Percentiles rank a stretch among this genome's conserved stretches.
These are phyloP conservation scores for Gorsachius goisagi DNA, from an alignment of 2,113 vertebrate genomes.

Conservation along the genomic window DNA sequence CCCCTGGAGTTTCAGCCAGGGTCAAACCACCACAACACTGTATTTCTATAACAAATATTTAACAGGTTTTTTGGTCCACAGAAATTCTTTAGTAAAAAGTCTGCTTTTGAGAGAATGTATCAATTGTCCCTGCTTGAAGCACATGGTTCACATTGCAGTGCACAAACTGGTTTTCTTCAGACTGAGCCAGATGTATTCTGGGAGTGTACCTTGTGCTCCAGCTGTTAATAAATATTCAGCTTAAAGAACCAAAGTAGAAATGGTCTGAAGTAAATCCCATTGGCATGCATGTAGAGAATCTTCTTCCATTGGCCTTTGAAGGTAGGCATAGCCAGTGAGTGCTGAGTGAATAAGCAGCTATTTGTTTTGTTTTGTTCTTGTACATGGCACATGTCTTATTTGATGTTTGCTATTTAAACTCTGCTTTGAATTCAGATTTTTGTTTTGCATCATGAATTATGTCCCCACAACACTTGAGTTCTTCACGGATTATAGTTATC, in stretches of 20 bases:
- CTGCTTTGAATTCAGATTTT: background rate
- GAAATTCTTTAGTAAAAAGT: background rate
- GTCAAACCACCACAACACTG: no score
- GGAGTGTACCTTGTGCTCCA: background rate
- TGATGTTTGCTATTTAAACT: background rate
- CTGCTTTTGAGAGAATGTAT: background rate
- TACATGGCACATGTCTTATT: rapidly evolving
- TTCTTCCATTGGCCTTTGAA: background rate
- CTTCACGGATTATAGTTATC: background rate
- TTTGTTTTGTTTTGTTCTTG: background rate
- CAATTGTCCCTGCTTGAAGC: background rate
- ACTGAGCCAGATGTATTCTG: background rate
- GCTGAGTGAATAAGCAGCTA: background rate
- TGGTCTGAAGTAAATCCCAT: background rate
- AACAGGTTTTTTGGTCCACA: no score
- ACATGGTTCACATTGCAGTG: background rate
- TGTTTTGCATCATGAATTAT: background rate
- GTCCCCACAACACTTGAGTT: background rate
- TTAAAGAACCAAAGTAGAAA: background rate
- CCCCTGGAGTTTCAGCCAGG: no score
- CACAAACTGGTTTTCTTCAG: background rate
- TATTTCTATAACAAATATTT: no score
- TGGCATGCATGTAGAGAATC: background rate
- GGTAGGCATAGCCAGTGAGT: background rate
- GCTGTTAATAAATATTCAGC: background rate